Base-by-base conservation (phyloP, 2,888 invertebrate species). In the Mesorhabditis sp. region DNA sequence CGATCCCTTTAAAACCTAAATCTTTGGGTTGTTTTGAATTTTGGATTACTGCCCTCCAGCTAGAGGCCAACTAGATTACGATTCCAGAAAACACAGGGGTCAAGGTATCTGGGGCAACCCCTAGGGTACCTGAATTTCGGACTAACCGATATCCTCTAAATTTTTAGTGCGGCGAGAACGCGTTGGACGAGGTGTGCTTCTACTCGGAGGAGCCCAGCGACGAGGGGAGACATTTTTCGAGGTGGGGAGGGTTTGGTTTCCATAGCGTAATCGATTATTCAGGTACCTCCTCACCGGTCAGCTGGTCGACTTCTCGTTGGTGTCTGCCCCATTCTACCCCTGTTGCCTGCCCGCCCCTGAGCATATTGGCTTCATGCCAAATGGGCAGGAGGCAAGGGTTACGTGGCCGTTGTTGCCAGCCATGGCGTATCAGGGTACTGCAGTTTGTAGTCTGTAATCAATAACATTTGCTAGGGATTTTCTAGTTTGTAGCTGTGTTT, bases 181-280 rank as follows among this genome's bases (percentile, higher is more conserved):
- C 71, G 2, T 68, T 72, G 13, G 78, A 78, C 65, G 72, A 71
- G 7, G 68, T 70, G 7, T 82, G 82, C 68, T 71, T 80, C 13
- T 75, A 66, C 58, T 67, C 43, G 58, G 58, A 50, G 58, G 58
- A 50, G 58, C 7, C 7, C 1, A n/a, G n/a, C 10, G 58, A 50
- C 7, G 58, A 50, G n/a, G 58, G 58, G n/a, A n/a, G 1, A n/a
- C 58, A 50, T 50, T 50, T 50, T n/a, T 13, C 10, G 10, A 50
- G 58, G 58, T 50, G n/a, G n/a, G 58, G 50, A 50, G 13, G 58
- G 1, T 13, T 13, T 2, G n/a, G 1, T 10, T 50, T 50, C 28
- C 28, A 28, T 50, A 50, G 1, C n/a, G 1, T 50, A 50, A 2
- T 2, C n/a, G 58, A 50, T 50, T n/a, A 2, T 50, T 50, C 58